A percentile compares a stretch with the other conserved stretches of the same genome.
Conservation (phyloP, 1,140 invertebrate genomes). For the Pemphigus obesinymphae region DNA sequence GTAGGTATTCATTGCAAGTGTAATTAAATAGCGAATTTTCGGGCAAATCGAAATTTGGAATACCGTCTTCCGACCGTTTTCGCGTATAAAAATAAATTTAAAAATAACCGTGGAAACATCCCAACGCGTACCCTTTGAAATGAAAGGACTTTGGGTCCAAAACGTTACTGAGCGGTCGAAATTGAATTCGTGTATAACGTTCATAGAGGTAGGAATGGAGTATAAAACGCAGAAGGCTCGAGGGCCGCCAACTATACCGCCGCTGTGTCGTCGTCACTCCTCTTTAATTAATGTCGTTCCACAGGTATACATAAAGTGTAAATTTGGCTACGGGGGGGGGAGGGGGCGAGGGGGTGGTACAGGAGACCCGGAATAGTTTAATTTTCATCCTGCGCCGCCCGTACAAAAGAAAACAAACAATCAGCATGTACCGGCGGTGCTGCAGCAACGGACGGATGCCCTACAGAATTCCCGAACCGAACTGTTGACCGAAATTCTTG, state of each 20-base stretch:
- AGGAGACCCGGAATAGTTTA: background rate
- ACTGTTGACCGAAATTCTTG: background rate
- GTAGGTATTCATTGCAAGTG: too few relatives aligned
- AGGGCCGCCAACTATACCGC: too few relatives aligned
- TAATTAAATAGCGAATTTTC: too few relatives aligned
- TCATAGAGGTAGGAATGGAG: background rate
- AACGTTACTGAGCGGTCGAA: background rate
- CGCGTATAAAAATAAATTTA: background rate
- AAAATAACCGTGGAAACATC: background rate
- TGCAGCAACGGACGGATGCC: background rate
- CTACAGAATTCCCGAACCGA: slow-evolving; percentile 1
- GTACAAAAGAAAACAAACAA: background rate
- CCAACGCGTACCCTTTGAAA: background rate
- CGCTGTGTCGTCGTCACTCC: background rate
- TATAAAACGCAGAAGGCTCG: background rate
- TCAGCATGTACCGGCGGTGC: background rate
- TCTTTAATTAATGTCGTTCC: background rate
- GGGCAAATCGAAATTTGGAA: too few relatives aligned
- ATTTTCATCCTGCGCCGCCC: background rate
- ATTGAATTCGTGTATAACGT: background rate
- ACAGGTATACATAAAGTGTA: slow-evolving; percentile 5
- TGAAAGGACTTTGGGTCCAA: background rate
- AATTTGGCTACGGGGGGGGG: background rate
- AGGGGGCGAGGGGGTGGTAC: background rate
- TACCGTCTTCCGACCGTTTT: too few relatives aligned